A percentile compares a stretch with the other conserved stretches of the same genome.
Conservation (phyloP, 1,140 invertebrate species). For the Chironomus tepperi region DNA sequence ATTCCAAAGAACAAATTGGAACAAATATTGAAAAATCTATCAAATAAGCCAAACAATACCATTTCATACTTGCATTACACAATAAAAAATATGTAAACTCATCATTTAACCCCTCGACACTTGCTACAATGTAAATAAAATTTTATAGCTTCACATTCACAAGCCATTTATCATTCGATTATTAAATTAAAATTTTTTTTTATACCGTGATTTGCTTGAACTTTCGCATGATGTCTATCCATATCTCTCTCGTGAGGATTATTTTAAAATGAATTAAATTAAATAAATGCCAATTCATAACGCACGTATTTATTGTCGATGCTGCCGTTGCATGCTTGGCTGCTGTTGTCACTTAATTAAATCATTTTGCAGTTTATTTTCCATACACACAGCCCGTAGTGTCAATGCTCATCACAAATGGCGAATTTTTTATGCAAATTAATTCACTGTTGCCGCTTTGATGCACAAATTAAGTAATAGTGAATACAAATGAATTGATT, state of each 20-base stretch:
- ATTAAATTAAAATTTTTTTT: slow-evolving; percentile 18
- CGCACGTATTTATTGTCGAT: neutral
- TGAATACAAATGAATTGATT: neutral
- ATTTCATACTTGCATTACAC: too few relatives aligned
- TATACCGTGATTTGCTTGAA: neutral
- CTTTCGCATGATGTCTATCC: neutral
- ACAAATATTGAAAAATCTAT: neutral
- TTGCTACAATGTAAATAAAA: neutral
- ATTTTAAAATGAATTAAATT: neutral
- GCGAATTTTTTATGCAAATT: slow-evolving; percentile 6
- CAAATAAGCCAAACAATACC: neutral
- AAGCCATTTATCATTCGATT: slow-evolving; percentile 19
- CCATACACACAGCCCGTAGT: too few relatives aligned
- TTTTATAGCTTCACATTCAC: neutral
- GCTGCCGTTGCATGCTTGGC: neutral
- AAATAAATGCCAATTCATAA: slow-evolving; percentile 19
- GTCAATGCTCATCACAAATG: neutral
- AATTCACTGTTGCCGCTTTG: neutral
- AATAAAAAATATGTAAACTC: neutral
- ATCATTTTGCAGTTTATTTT: neutral
- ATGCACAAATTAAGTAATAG: neutral
- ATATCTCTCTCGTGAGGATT: neutral
- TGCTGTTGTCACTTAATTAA: slow-evolving; percentile 12
- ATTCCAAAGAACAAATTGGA: too few relatives aligned
- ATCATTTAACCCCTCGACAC: neutral